phyloP scores from a whole-genome alignment of 2,888 invertebrate genomes.

The Endotricha flammealis region DNA sequence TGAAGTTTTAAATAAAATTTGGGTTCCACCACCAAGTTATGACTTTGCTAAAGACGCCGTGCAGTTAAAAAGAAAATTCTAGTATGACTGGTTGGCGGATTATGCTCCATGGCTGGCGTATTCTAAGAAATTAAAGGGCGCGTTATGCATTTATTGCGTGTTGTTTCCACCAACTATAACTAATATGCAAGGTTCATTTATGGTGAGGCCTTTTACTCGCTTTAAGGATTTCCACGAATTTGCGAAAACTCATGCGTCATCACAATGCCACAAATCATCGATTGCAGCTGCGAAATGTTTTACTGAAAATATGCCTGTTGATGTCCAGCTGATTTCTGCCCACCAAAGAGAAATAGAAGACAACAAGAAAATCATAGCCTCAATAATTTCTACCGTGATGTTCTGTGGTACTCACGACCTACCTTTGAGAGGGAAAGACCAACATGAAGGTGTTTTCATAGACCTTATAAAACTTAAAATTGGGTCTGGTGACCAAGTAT shows the following conservation, averaged over 20 bases:
- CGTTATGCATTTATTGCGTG: constrained; percentile 14
- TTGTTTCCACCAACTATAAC: constrained; percentile 12
- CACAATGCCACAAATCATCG: neutral
- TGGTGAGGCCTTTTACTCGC: constrained; percentile 18
- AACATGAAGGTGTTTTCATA: constrained; percentile 15
- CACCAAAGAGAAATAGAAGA: constrained; percentile 4
- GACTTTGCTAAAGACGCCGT: constrained; percentile 12
- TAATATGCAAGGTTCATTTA: constrained; percentile 18
- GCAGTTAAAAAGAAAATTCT: constrained; percentile 8
- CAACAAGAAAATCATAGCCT: constrained; percentile 2
- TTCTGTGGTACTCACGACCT: constrained; percentile 15
- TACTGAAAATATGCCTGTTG: constrained; percentile 11
- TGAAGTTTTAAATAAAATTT: constrained; percentile 8
- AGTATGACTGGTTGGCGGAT: constrained; percentile 5
- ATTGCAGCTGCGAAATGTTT: constrained; percentile 8
- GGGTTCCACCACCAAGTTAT: constrained; percentile 7
- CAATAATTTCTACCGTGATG: constrained; percentile 3
- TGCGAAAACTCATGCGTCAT: neutral
- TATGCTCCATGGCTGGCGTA: constrained; percentile 13
- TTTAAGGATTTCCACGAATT: constrained; percentile 22
- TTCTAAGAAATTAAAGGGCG: constrained; percentile 14
- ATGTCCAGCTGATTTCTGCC: constrained; percentile 9
- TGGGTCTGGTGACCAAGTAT: constrained; percentile 13
- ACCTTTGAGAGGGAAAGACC: constrained; percentile 12
- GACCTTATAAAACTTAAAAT: constrained; percentile 15